These are phyloP conservation scores for Siniperca scherzeri DNA, from an alignment of 2,797 vertebrate species.

Conservation along the genomic window DNA sequence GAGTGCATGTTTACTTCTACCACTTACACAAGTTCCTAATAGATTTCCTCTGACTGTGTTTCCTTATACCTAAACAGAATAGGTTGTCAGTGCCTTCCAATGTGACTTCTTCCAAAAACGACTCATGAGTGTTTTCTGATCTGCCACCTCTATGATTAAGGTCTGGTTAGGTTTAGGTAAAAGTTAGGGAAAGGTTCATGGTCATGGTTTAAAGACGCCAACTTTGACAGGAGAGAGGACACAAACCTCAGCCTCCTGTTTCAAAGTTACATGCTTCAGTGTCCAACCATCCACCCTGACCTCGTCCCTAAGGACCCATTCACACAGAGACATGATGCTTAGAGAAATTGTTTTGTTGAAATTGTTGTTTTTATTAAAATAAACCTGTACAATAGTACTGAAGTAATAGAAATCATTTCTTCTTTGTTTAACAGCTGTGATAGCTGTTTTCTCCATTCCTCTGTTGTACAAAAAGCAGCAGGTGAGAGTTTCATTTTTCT, in stretches of 20 bases:
- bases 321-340: background rate
- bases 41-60: no score
- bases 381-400: background rate
- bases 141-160: background rate
- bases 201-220: background rate
- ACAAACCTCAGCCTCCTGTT: background rate
- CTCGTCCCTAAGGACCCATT: background rate
- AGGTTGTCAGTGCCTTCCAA: no score
- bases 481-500: slow-evolving; percentile 78
- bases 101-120: background rate
- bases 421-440: slow-evolving; percentile 85
- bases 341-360: background rate
- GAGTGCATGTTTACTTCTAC: slow-evolving; percentile 55
- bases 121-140: background rate
- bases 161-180: background rate
- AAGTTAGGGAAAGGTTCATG: background rate
- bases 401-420: background rate
- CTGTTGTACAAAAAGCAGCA: slow-evolving; percentile 92
- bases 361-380: background rate
- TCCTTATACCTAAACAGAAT: no score
- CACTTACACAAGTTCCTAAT: no score
- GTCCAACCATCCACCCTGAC: background rate
- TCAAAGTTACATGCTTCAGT: slow-evolving; percentile 2
- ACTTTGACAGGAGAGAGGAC: background rate
- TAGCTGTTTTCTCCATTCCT: slow-evolving; percentile 91